Conservation (phyloP, 2,888 invertebrate species). For the Fragum sueziense region DNA sequence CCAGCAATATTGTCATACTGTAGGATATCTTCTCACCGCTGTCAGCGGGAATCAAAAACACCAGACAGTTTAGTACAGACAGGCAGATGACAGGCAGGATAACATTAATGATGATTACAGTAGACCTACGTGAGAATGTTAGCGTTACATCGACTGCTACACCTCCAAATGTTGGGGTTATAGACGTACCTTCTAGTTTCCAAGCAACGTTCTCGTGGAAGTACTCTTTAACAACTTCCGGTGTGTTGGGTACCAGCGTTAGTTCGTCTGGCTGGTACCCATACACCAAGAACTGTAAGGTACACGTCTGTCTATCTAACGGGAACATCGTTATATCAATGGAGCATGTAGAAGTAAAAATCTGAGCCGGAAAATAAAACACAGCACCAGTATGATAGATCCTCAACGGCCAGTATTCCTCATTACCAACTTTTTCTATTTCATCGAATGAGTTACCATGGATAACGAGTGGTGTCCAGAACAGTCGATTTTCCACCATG, state of each 20-base stretch:
- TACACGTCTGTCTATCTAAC: not conserved
- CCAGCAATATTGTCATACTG: constrained; percentile 10
- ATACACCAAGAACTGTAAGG: not conserved
- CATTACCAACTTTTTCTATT: constrained; percentile 4
- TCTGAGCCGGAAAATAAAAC: not conserved
- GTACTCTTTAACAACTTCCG: not conserved
- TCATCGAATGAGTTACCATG: not conserved
- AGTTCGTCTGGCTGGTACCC: not conserved
- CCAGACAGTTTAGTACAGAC: not conserved
- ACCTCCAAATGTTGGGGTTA: not conserved
- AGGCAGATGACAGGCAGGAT: not conserved
- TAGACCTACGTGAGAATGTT: not conserved
- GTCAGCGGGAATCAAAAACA: not conserved
- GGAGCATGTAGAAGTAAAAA: constrained; percentile 8
- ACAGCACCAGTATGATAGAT: not conserved
- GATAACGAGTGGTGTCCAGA: not conserved
- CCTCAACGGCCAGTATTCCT: not conserved
- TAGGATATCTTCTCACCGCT: constrained; percentile 12
- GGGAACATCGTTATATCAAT: not conserved
- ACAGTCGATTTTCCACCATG: not conserved
- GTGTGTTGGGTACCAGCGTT: not conserved
- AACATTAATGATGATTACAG: not conserved
- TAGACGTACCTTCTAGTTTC: not conserved
- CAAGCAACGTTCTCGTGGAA: not conserved
- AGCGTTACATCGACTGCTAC: not conserved